Evolutionary conservation across 2,888 invertebrate species (phyloP), one percentile per base, ranked within the genome.

Genomic region (Andricus curvator): DNA sequence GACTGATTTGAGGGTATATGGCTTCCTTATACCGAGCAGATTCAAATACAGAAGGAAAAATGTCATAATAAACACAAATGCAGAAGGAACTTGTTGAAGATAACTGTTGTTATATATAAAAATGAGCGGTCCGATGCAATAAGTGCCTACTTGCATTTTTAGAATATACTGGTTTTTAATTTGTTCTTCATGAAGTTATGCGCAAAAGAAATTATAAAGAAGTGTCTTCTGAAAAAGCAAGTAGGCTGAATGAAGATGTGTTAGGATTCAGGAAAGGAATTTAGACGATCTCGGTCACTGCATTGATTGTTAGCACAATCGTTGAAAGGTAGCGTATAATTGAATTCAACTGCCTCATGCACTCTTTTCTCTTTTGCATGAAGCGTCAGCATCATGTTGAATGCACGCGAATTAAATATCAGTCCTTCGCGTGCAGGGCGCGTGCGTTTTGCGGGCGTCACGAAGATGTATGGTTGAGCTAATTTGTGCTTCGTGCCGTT

Each of bases 401-500:
- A 83, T 84, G 85, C 89, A 90, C 87, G 89, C 88, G 86, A 89
- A 90, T 91, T 89, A 89, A 91, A 90, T 91, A 91, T 90, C 89
- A 84, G 81, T 85, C 84, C 85, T 86, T 89, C 88, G 88, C 88
- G 89, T 90, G 88, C 88, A 88, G 88, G 88, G 86, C 88, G 86
- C 86, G 87, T 87, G 86, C 86, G 84, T 86, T 86, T 80, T 83
- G 80, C 84, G 81, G 90, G 89, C 88, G 89, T 86, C 89, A 88
- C 87, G 87, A 89, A 90, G 90, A 91, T 90, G 89, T 89, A 91
- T 90, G 89, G 89, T 85, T 84, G 82, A 83, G 86, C 89, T 91
- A 92, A 91, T 91, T 92, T 91, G 89, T 88, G 89, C 89, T 89
- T 88, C 88, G 88, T 87, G 88, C 88, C 88, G 86, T 89, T 90